Base-by-base conservation (phyloP, 2,888 invertebrate genomes). In the Tachina fera region DNA sequence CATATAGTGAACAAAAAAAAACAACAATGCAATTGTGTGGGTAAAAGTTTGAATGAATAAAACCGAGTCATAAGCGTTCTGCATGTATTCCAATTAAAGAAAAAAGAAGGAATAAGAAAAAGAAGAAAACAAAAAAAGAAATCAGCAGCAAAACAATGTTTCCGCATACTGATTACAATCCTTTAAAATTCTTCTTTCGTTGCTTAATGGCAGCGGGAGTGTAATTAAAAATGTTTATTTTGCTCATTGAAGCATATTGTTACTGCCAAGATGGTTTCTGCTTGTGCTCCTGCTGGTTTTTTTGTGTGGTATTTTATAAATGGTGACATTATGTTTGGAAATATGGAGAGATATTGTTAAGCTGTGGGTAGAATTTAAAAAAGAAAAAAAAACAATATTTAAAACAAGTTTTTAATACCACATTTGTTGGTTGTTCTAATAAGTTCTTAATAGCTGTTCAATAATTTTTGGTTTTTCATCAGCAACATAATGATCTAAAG, bases 91-190 rank as follows among this genome's bases (percentile, higher is more conserved):
- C 14, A 61, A 49, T 31, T 16, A 31, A 31, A 31, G 14, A 45
- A 31, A 63, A 51, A 45, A 65, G 14, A 8, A 31, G 58, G 58
- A 58, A 31, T 58, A 31, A 58, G 31, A 58, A 31, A 4, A 58
- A 19, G 58, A 47, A 76, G n/a, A 19, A 14, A 31, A n/a, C n/a
- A n/a, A 11, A 43, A 14, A 16, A 58, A 41, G 68, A 49, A 74
- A 65, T 10, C 47, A 70, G 19, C 49, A 79, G 58, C 63, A 80
- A 80, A 60, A 76, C 58, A 60, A 53, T 80, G 75, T 72, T 80
- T 84, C 84, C 76, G 84, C 79, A 71, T 76, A 56, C 80, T 76
- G 84, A 76, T 65, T 80, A 76, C 84, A 84, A 80, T 80, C 80
- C 70, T 56, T 63, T 22, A 39, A 65, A 71, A 71, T 53, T 19